Percentiles rank a stretch among this genome's conserved stretches.
These are phyloP conservation scores for Drosophila burlai DNA, from an alignment of 1,140 invertebrate genomes.

Conservation along the genomic window DNA sequence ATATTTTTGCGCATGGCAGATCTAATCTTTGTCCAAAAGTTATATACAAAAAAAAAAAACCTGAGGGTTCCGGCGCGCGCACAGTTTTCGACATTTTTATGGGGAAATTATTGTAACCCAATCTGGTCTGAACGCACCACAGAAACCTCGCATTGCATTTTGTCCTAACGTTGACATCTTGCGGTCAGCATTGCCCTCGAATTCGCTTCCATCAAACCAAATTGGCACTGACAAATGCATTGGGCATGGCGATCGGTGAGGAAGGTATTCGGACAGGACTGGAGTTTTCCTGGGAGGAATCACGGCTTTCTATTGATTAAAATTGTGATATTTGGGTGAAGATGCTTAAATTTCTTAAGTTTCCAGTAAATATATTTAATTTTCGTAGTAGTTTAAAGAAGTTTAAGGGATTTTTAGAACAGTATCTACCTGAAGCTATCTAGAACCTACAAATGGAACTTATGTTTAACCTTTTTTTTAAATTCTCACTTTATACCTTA, in stretches of 20 bases:
- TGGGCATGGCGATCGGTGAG: constrained; percentile 32
- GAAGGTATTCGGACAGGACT: constrained; percentile 22
- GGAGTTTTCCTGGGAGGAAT: constrained; percentile 3
- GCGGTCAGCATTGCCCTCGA: constrained; percentile 40
- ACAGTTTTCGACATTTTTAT: constrained; percentile 78
- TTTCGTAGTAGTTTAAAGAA: background rate
- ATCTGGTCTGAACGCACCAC: constrained; percentile 61
- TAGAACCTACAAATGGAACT: no score
- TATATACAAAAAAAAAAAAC: background rate
- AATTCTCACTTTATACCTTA: background rate
- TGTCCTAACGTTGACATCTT: constrained; percentile 76
- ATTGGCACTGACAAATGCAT: constrained; percentile 72
- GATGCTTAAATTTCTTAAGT: background rate
- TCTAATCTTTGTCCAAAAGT: constrained; percentile 71
- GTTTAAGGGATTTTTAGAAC: background rate
- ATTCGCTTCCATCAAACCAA: constrained; percentile 41
- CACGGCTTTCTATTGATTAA: background rate
- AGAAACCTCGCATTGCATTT: constrained; percentile 75
- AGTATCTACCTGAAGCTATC: no score
- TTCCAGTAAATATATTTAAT: background rate
- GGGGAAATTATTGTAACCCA: constrained; percentile 81
- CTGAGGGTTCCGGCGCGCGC: constrained; percentile 59
- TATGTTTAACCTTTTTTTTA: no score
- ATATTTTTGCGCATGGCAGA: constrained; percentile 81
- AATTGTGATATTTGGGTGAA: background rate